Base-by-base conservation (phyloP, 1,140 invertebrate genomes). In the Lucilia cuprina region DNA sequence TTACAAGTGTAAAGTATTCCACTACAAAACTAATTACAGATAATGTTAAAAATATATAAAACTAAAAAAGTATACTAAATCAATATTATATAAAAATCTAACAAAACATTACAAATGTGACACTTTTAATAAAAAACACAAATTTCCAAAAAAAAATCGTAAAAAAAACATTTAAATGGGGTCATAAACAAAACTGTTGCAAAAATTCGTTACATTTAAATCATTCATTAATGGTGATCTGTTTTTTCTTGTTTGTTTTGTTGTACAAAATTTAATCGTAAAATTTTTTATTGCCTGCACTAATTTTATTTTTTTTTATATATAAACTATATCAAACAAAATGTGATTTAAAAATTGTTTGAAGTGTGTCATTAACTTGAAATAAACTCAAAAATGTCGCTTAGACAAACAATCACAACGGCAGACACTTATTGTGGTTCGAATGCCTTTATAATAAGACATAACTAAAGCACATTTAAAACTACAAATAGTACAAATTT, bases 311-410 rank as follows among this genome's bases (percentile, higher is more conserved):
- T 41, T 41, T 41, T 41, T 10, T 41, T 41, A 41, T 0, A 55
- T 55, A 1, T 1, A 55, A 17, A 55, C 50, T 1, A 55, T 10
- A 55, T 55, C 5, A 55, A 55, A 55, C 4, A 14, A 14, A 55
- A 55, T 21, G 8, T 70, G n/a, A 21, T 70, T 70, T 21, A 70
- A 19, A 25, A 1, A 70, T 9, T 25, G 0, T 7, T 21, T 25
- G n/a, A 70, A 70, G 65, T 70, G n/a, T 70, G 65, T 70, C 65
- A 70, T 70, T 70, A 70, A 25, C 65, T 70, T 25, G 19, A 25
- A 70, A 70, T 10, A 21, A 70, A 70, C 17, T 70, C 65, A 17
- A 41, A 30, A n/a, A 5, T 70, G 55, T 7, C 14, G 7, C 3
- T 17, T n/a, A 60, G 14, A n/a, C 55, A 60, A n/a, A 60, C 5